Percentiles rank a stretch among this genome's conserved stretches.
phyloP scores from a whole-genome alignment of 2,797 vertebrate genomes.

The Dryobates pubescens region DNA sequence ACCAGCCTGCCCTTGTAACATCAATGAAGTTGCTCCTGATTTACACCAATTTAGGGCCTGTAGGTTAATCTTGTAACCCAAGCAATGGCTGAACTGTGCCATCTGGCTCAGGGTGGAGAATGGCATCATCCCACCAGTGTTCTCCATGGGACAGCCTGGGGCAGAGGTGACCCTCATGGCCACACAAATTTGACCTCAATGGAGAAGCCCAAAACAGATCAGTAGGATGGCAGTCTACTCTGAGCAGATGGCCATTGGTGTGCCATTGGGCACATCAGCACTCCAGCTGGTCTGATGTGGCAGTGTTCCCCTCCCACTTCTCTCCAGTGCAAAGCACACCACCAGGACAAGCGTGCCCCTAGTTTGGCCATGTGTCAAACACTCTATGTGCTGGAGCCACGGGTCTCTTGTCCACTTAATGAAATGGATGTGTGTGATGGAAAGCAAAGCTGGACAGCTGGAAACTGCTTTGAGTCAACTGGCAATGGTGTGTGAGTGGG shows the following conservation, averaged over 20 bases:
- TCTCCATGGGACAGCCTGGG: background rate
- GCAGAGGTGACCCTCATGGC: background rate
- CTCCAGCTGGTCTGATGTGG: background rate
- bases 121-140: accelerated
- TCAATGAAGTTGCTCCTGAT: background rate
- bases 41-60: background rate
- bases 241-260: accelerated
- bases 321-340: background rate
- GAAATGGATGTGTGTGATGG: background rate
- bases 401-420: background rate
- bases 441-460: background rate
- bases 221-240: background rate
- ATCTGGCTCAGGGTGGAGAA: background rate
- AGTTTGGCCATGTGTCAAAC: background rate
- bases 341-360: accelerated
- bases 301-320: background rate
- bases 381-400: background rate
- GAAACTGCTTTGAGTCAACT: background rate
- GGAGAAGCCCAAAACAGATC: background rate
- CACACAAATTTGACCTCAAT: background rate
- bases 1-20: background rate
- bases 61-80: background rate
- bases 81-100: background rate
- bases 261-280: background rate
- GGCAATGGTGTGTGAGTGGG: background rate